Percentiles rank a stretch among this genome's conserved stretches.
Conservation (phyloP, 1,140 invertebrate species). For the Cherax quadricarinatus region DNA sequence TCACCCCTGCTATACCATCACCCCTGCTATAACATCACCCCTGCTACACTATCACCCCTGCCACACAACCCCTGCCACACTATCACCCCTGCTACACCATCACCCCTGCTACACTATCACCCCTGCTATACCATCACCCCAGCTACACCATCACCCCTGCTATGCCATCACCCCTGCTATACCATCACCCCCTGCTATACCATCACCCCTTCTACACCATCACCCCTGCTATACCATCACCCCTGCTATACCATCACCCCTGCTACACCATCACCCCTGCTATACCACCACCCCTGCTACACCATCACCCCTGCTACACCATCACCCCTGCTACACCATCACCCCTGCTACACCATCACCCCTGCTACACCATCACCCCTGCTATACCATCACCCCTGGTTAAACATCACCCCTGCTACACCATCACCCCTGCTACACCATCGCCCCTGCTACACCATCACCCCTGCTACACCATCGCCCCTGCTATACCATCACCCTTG, state of each 20-base stretch:
- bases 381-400: not conserved
- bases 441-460: not conserved
- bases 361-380: not conserved
- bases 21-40: not conserved
- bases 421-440: not conserved
- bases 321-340: not conserved
- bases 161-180: too few relatives aligned
- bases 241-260: not conserved
- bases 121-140: too few relatives aligned
- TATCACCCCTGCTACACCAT: too few relatives aligned
- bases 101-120: too few relatives aligned
- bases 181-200: not conserved
- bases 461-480: not conserved
- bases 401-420: not conserved
- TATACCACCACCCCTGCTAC: not conserved
- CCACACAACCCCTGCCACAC: not conserved
- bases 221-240: not conserved
- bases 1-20: too few relatives aligned
- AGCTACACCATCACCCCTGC: too few relatives aligned
- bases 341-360: not conserved
- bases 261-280: not conserved
- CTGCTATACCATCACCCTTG: too few relatives aligned
- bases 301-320: not conserved
- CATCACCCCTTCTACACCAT: not conserved
- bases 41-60: not conserved